Base-by-base conservation (phyloP, 2,888 invertebrate species). In the Agonopterix arenella region DNA sequence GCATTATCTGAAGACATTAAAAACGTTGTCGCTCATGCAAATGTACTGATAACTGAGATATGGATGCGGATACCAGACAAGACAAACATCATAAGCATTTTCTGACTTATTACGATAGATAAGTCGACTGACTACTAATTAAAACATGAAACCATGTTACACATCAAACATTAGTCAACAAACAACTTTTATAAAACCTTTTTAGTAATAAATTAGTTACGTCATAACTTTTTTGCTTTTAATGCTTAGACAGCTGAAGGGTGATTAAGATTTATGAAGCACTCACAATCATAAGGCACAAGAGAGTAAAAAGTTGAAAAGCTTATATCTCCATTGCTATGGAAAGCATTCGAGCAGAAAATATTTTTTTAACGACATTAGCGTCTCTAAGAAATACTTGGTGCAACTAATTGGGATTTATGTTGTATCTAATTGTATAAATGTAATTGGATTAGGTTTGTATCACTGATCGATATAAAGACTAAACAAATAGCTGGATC, bases 221-320 rank as follows among this genome's bases (percentile, higher is more conserved):
- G 48, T 49, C 47, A 54, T 46, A 44, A 43, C 46, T 50, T 63
- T 62, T 60, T 61, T 61, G 49, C 51, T 60, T 61, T 59, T 57
- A 58, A 57, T 57, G 54, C 54, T 45, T 46, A 53, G 53, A 61
- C 56, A 53, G 52, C 48, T 51, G 50, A 49, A 42, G 53, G 56
- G 50, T 57, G 58, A 63, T 61, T 58, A 63, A 61, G 59, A 65
- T 66, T 64, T 62, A 65, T 62, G 56, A 49, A 48, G 44, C 50
- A 54, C 52, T 13, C 52, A 41, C 54, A 56, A 49, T 13, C 52
- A 41, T 54, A 56, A 49, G 51, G 57, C 37, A 55, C 48, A 37
- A 46, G 40, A 46, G 28, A 55, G 55, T 54, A 58, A 61, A 59
- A 57, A 50, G 47, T 43, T 28, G 47, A 37, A 11, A 37, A 13